Evolutionary conservation across 2,797 vertebrate species (phyloP).

Genomic region (Mormyrops attenuatus): DNA sequence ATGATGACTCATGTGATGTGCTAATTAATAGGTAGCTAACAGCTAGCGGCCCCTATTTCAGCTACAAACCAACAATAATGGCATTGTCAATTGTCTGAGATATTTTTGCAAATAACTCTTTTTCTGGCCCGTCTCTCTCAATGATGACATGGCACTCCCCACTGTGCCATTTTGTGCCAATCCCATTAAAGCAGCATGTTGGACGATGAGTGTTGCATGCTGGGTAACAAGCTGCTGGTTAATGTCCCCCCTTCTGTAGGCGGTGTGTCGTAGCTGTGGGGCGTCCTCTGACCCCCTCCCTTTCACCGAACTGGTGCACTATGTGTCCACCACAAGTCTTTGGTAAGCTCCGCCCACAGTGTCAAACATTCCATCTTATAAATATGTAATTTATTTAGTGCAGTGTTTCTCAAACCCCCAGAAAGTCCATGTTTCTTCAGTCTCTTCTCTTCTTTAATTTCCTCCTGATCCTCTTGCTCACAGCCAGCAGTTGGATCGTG

Average conservation of each 20-base stretch:
- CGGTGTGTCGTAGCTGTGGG: slow-evolving; percentile 88
- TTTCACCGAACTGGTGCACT: slow-evolving; percentile 93
- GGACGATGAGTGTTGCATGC: slow-evolving; percentile 31
- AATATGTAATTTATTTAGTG: background rate
- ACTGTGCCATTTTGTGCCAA: background rate
- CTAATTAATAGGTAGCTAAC: background rate
- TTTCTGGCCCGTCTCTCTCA: background rate
- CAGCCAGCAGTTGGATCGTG: slow-evolving; percentile 56
- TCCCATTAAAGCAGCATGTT: slow-evolving; percentile 10
- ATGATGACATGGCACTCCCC: background rate
- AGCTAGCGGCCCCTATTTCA: background rate
- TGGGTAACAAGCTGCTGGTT: slow-evolving; percentile 15
- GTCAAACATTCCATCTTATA: background rate
- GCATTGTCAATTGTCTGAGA: background rate
- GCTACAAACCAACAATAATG: background rate
- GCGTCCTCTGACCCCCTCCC: slow-evolving; percentile 94
- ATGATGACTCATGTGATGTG: background rate
- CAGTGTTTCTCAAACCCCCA: background rate
- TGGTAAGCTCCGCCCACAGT: slow-evolving; percentile 70
- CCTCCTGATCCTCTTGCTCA: background rate
- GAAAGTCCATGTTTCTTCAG: background rate
- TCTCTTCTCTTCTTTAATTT: background rate
- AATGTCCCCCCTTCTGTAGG: slow-evolving; percentile 56
- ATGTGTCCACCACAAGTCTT: slow-evolving; percentile 91
- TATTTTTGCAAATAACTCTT: background rate